Base-by-base conservation (phyloP, 2,797 vertebrate genomes). In the Euphonia xanthogaster region DNA sequence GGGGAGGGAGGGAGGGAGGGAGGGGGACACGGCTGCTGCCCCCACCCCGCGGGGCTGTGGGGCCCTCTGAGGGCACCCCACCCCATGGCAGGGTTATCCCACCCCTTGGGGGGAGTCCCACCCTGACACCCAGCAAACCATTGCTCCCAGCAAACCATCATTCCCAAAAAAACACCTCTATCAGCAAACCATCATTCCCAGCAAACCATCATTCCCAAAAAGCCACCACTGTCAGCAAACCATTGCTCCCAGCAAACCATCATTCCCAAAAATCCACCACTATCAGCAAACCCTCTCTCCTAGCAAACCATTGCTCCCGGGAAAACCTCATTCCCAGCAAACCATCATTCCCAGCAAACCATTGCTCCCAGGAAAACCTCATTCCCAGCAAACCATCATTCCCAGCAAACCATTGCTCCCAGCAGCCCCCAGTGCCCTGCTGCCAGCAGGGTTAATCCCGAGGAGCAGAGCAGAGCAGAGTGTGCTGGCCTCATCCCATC, bases 301-400 rank as follows among this genome's bases (percentile, higher is more conserved):
- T 10, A 39, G 31, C 6, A 47, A 47, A 25, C 45, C 47, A 47
- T 3, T 0, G 0, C 0, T 75, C 33, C 58, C 51, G 22, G 44
- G 2, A 63, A 53, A 40, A 5, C 48, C 6, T 24, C 7, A 12
- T 13, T 54, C 53, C 31, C 18, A 51, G 28, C 2, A 51, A 51
- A 30, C 4, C 11, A 20, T 30, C 10, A 3, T 4, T 50, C 27
- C 48, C 48, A 28, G 5, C 4, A 50, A 50, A 10, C 25, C 24
- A 48, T 13, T 0, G 0, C 15, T 48, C 61, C 31, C 67, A 31
- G 42, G 3, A 65, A 42, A n/a, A 23, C 47, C 27, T 16, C 1
- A 4, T 6, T 30, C 28, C 28, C 50, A 51, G 11, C 0, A 30
- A 30, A 30, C 7, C 7, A 12, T 8, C 1, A 5, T 5, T 51